These are phyloP conservation scores for Marmota flaviventris DNA, from an alignment of 2,113 vertebrate genomes.

Conservation along the genomic window DNA sequence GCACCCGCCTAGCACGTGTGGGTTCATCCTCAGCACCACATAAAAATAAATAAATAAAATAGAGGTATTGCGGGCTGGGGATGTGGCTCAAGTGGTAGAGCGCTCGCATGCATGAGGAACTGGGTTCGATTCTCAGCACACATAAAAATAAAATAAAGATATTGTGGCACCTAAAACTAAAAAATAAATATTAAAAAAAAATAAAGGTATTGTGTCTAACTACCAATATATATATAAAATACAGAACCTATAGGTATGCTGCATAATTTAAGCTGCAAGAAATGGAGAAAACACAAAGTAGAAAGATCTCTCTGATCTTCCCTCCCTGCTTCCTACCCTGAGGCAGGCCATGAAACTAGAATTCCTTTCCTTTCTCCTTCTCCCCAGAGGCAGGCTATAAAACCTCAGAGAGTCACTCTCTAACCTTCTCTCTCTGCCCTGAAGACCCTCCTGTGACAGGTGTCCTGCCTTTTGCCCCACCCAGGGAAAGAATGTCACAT, in stretches of 20 bases:
- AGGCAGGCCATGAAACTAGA: background rate
- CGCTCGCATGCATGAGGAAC: too few relatives aligned
- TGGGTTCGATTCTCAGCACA: too few relatives aligned
- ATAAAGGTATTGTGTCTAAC: too few relatives aligned
- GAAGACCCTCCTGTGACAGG: background rate
- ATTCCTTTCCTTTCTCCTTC: background rate
- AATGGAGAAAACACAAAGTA: background rate
- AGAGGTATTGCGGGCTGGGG: too few relatives aligned
- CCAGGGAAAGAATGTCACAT: background rate
- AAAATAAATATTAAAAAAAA: too few relatives aligned
- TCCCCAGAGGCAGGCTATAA: background rate
- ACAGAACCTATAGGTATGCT: background rate
- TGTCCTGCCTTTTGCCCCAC: background rate
- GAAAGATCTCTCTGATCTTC: background rate
- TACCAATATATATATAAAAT: background rate
- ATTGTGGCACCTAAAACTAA: too few relatives aligned
- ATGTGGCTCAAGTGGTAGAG: too few relatives aligned
- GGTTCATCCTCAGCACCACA: too few relatives aligned
- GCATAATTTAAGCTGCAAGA: background rate
- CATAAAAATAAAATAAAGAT: too few relatives aligned
- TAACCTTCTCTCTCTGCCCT: background rate
- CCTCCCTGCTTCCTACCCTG: background rate
- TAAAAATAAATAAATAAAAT: too few relatives aligned
- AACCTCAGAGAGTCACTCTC: background rate
- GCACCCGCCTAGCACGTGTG: too few relatives aligned